Conservation (phyloP, 2,888 invertebrate genomes). For the Rotaria socialis region DNA sequence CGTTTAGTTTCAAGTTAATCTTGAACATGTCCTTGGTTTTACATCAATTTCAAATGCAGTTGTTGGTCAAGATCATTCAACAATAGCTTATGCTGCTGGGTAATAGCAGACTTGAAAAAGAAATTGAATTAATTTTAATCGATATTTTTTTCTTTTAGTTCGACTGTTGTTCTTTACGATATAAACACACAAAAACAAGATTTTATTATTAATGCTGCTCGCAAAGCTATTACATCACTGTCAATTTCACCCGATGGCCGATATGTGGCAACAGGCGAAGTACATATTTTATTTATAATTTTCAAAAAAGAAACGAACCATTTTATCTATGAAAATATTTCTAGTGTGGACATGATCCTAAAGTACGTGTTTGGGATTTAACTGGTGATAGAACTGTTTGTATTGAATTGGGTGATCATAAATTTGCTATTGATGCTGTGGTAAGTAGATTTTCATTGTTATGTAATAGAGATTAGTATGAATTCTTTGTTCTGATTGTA, state of each 20-base stretch:
- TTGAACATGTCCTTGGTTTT: slow-evolving; percentile 45
- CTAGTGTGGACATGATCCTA: slow-evolving; percentile 75
- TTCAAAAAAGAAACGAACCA: neutral
- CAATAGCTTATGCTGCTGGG: slow-evolving; percentile 46
- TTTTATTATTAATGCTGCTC: slow-evolving; percentile 75
- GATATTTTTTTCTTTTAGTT: neutral
- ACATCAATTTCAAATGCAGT: slow-evolving; percentile 42
- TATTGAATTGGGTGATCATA: slow-evolving; percentile 81
- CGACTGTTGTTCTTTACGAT: slow-evolving; percentile 41
- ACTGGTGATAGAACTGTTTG: slow-evolving; percentile 76
- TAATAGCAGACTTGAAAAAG: neutral
- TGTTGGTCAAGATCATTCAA: slow-evolving; percentile 35
- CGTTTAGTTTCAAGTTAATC: slow-evolving; percentile 39
- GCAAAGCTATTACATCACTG: slow-evolving; percentile 85
- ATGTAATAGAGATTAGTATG: neutral
- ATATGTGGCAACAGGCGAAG: slow-evolving; percentile 84
- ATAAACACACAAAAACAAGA: slow-evolving; percentile 60
- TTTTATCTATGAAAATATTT: neutral
- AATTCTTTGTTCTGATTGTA: neutral
- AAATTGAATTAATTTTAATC: no score
- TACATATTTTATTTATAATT: slow-evolving; percentile 47
- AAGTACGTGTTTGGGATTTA: slow-evolving; percentile 81
- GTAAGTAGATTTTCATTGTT: neutral
- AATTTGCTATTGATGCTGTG: slow-evolving; percentile 91
- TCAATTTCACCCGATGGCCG: slow-evolving; percentile 90